Evolutionary conservation across 2,888 invertebrate species (phyloP), one percentile per base, ranked within the genome.

Genomic region (Melanostoma scalare): DNA sequence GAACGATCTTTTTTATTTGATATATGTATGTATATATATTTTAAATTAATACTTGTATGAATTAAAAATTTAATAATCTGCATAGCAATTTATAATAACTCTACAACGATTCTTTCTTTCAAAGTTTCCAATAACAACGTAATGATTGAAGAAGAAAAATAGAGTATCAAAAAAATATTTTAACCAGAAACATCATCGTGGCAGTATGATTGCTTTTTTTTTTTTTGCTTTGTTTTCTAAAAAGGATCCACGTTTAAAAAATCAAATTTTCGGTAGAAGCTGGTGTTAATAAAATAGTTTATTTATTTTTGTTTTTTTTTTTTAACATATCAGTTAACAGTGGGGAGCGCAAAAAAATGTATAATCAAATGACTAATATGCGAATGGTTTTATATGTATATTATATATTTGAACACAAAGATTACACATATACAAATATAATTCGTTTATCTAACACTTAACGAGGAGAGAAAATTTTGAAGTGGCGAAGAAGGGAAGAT

Each of bases 371-470:
- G 71, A 74, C 42, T 33, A 33, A 71, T 63, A 63, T 74, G 61
- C 30, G 38, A 52, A 46, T 69, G 40, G 20, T 63, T 61, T n/a
- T 60, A 33, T 60, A 67, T 61, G 6, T 68, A 61, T 67, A n/a
- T 61, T 20, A 52, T 68, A 68, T 69, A 72, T 72, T 73, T 82
- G 73, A 78, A 82, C 78, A 78, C 78, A 73, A 60, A 63, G 55
- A 73, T 68, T 78, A 82, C 44, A 78, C 46, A 77, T 72, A 63
- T 72, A 46, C 71, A 81, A 68, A 31, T 9, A 48, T 10, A 48
- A 36, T 61, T 63, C 10, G 35, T 65, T 50, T 61, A 68, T 78
- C 50, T 60, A 76, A 80, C 71, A 77, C 50, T 77, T 68, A 72
- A 80, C 75, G 60, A 79, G 68, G 60, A 85, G 65, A 77, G 65